Base-by-base conservation (phyloP, 1,140 invertebrate genomes). In the Nixonia krombeini region DNA sequence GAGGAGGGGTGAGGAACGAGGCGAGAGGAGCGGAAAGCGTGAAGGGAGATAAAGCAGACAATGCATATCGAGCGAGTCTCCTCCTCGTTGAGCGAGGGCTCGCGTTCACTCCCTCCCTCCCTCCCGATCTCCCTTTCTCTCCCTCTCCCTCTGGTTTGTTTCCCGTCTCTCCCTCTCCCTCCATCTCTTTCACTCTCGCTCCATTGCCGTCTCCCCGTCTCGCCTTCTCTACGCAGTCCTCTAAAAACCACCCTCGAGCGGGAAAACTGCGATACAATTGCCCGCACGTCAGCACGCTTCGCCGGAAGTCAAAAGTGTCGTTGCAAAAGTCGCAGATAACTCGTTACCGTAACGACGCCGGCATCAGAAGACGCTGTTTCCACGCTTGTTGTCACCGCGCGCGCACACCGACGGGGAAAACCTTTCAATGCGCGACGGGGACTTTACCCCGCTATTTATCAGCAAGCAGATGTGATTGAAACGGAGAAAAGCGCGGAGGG, bases 61-160 rank as follows among this genome's bases (percentile, higher is more conserved):
- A 70, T 69, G 66, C 66, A 69, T 72, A 72, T 68, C 50, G 67
- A 66, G 55, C 62, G 59, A 57, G 59, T 53, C 42, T 44, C 33
- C 38, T 44, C 29, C 29, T 31, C 9, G 29, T 31, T 31, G 8
- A 8, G 29, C 29, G 29, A n/a, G n/a, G n/a, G n/a, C n/a, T n/a
- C 47, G 42, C 52, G 46, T 62, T 62, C 53, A 51, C 49, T 38
- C 49, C 40, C 41, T 56, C 66, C 6, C 38, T 51, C 56, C 9
- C 25, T 37, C 53, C 16, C 50, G 26, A 49, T 15, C 25, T 56
- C 51, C 38, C 38, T 46, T 13, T 46, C 26, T 62, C 58, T 33
- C 46, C 63, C 45, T 29, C 25, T 21, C 23, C 13, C 38, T 38
- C 13, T 64, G 21, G 16, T 16, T 16, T 16, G 13, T 50, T 9